Evolutionary conservation across 2,888 invertebrate species (phyloP).

Genomic region (Caenorhabditis becei): DNA sequence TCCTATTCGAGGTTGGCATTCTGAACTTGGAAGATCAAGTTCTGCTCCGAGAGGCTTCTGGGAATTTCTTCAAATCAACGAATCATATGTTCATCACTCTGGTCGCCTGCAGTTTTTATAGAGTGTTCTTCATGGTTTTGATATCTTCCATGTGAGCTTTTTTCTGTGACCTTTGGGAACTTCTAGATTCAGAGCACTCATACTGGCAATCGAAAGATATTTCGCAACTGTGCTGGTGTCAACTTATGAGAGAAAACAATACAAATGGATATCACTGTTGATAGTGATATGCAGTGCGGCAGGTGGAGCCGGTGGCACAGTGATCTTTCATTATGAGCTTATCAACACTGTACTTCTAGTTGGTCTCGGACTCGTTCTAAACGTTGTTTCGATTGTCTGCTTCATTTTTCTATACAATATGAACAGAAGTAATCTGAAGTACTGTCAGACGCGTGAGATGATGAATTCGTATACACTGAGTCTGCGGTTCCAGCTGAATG

Average conservation of each 20-base stretch:
- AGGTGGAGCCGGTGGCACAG: not conserved
- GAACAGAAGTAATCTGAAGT: constrained; percentile 20
- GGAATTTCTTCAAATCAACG: not conserved
- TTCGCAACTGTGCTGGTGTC: constrained; percentile 33
- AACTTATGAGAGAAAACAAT: constrained; percentile 20
- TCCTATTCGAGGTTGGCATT: constrained; percentile 20
- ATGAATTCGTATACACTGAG: constrained; percentile 30
- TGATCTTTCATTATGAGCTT: constrained; percentile 38
- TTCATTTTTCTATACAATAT: constrained; percentile 21
- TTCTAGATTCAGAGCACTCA: constrained; percentile 9
- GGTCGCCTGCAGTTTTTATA: constrained; percentile 15
- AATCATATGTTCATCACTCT: constrained; percentile 10
- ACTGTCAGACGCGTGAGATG: constrained; percentile 38
- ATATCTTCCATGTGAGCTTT: constrained; percentile 26
- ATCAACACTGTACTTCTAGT: constrained; percentile 1
- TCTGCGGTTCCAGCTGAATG: constrained; percentile 51
- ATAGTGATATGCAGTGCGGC: not conserved
- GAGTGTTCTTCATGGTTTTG: constrained; percentile 23
- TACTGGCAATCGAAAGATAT: constrained; percentile 26
- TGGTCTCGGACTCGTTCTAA: constrained; percentile 2
- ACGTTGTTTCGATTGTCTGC: constrained; percentile 10
- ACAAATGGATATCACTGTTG: constrained; percentile 31
- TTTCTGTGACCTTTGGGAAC: not conserved
- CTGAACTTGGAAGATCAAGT: constrained; percentile 12
- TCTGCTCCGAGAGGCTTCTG: not conserved